Conservation (phyloP, 2,113 vertebrate species). For the Oreochromis aureus region DNA sequence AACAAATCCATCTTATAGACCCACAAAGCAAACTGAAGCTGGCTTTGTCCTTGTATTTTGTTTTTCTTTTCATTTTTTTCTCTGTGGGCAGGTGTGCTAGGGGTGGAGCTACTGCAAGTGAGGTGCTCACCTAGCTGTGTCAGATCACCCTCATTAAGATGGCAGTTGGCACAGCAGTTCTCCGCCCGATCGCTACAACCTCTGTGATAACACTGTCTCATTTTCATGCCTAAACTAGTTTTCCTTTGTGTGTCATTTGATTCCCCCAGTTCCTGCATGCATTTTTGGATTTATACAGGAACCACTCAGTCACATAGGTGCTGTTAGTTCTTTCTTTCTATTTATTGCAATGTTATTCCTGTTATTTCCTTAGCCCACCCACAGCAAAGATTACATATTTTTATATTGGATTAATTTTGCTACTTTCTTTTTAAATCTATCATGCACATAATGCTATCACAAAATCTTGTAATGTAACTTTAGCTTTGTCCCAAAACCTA, state of each 20-base stretch:
- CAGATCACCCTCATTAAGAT: background rate
- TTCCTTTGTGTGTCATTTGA: background rate
- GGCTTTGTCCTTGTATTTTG: background rate
- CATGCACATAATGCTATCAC: background rate
- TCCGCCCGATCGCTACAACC: background rate
- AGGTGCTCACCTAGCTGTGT: background rate
- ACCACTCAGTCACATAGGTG: background rate
- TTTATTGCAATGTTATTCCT: background rate
- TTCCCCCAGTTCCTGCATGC: background rate
- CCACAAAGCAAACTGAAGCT: background rate
- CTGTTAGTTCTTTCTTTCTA: background rate
- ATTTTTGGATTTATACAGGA: background rate
- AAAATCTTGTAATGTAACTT: background rate
- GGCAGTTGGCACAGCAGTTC: background rate
- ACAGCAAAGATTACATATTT: background rate
- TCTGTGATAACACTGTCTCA: background rate
- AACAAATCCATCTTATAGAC: background rate
- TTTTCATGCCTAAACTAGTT: background rate
- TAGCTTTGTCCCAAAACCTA: background rate
- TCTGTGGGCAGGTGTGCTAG: background rate
- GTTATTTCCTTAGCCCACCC: background rate
- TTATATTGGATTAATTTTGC: background rate
- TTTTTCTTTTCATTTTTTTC: background rate
- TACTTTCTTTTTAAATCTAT: background rate
- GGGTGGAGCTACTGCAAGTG: background rate